Evolutionary conservation across 2,888 invertebrate genomes (phyloP), one percentile per base, ranked within the genome.

Genomic region (Perithous albicinctus): DNA sequence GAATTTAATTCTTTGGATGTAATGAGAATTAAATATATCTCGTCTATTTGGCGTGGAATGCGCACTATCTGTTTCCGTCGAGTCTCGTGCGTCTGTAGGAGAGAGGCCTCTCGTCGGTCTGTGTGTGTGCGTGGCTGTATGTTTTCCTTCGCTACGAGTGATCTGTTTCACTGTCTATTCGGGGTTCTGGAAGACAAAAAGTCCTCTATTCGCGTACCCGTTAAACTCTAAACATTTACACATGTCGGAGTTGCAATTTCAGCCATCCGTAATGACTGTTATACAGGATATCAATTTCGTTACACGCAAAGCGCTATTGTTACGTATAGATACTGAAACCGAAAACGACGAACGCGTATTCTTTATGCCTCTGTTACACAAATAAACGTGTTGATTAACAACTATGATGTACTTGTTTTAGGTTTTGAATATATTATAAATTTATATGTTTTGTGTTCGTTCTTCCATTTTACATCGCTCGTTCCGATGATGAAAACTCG

Each of bases 241-340:
- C 46, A 46, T 46, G 46, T 46, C n/a, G 43, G n/a, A 43, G 15
- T 43, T 43, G 43, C 43, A 43, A 15, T 15, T 43, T 43, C n/a
- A 43, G 43, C 15, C 43, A n/a, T 43, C 15, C 43, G 43, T 43
- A 15, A 15, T 43, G 15, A 43, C 15, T 43, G 43, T 43, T 43
- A 43, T 15, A 5, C 43, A 43, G 12, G 15, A 43, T 43, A 43
- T 43, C 12, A 43, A 43, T 43, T 43, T 43, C 12, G 43, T 43
- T n/a, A 5, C 15, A 43, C 43, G 15, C 43, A 43, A 43, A 43
- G 43, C 43, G 43, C 15, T 43, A 43, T 43, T 43, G 43, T 43
- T 43, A 43, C 43, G 15, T 43, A 43, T 43, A 43, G 43, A 43
- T 43, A 3, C 43, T 43, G 43, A 43, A 43, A 43, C 15, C 43